Conservation (phyloP, 2,113 vertebrate genomes). For the Pogona vitticeps region DNA sequence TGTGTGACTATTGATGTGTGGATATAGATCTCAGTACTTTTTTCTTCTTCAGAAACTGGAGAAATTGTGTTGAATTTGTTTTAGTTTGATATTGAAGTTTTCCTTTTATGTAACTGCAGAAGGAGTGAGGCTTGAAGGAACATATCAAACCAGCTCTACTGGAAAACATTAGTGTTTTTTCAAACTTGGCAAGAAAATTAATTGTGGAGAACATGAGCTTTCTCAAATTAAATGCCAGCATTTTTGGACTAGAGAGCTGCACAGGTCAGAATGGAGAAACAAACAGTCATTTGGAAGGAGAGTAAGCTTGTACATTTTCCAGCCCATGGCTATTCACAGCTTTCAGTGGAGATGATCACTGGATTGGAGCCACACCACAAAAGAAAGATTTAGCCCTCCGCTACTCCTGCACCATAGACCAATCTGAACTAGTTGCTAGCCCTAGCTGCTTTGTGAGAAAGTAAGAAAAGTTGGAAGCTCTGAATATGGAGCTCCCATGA, state of each 20-base stretch:
- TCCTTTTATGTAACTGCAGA: slow-evolving; percentile 18
- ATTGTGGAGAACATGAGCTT: background rate
- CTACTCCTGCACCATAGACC: background rate
- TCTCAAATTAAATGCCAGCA: slow-evolving; percentile 1
- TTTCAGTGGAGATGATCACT: background rate
- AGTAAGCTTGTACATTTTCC: background rate
- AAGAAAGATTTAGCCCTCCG: background rate
- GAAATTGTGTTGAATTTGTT: slow-evolving; percentile 1
- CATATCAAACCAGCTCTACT: slow-evolving; percentile 10
- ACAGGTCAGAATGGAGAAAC: slow-evolving; percentile 10
- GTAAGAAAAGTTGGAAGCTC: background rate
- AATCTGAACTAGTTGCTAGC: background rate
- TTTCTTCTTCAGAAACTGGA: background rate
- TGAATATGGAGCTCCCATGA: background rate
- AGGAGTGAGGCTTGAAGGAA: slow-evolving; percentile 20
- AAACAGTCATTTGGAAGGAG: background rate
- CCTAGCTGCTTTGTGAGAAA: background rate
- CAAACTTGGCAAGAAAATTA: slow-evolving; percentile 31
- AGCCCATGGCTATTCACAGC: background rate
- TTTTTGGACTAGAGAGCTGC: background rate
- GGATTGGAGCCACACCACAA: background rate
- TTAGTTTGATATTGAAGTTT: slow-evolving; percentile 24
- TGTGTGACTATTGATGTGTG: background rate
- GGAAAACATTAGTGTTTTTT: slow-evolving; percentile 16
- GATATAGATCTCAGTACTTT: background rate